Base-by-base conservation (phyloP, 2,797 vertebrate species). In the Sorex maritimensis region DNA sequence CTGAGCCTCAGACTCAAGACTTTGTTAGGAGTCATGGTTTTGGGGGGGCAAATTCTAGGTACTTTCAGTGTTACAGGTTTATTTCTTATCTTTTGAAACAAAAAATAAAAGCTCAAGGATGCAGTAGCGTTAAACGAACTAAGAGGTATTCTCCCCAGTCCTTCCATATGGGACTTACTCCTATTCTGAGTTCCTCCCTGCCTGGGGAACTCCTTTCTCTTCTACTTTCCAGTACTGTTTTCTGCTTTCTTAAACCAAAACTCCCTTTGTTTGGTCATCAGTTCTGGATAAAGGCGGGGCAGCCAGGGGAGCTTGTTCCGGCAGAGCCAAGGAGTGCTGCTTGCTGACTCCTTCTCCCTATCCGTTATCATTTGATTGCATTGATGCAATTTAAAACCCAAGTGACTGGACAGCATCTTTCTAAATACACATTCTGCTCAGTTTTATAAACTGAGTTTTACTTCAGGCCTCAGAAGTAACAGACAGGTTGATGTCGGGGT, bases 361-460 rank as follows among this genome's bases (percentile, higher is more conserved):
- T 23, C 68, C n/a, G 4, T 30, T 91, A 4, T n/a, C 58, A 41
- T 88, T 79, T 83, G 41, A 83, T 58, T 73, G 10, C 41, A 6
- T n/a, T 2, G 58, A 10, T 91, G 49, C 58, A 65, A 26, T 91
- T 81, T 82, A 80, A 81, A 81, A 49, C 28, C 74, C 28, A 46
- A 26, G 28, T 81, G 71, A 91, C 69, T 52, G 73, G 26, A 68
- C 23, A 84, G 4, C 69, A 61, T 77, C 55, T 90, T 79, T 6
- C 78, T 84, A 84, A 84, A 19, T 15, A 7, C 12, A 30, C 1
- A 5, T 75, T 84, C 26, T 86, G 12, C 26, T 80, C 24, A 67
- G 4, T 71, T 92, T 91, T 73, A 58, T 74, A 84, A 81, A 81
- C 72, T 79, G 74, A 5, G 28, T 87, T 34, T 34, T 34, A 34